Evolutionary conservation across 1,140 invertebrate species (phyloP), one percentile per base, ranked within the genome.

Genomic region (Diabrotica undecimpunctata): DNA sequence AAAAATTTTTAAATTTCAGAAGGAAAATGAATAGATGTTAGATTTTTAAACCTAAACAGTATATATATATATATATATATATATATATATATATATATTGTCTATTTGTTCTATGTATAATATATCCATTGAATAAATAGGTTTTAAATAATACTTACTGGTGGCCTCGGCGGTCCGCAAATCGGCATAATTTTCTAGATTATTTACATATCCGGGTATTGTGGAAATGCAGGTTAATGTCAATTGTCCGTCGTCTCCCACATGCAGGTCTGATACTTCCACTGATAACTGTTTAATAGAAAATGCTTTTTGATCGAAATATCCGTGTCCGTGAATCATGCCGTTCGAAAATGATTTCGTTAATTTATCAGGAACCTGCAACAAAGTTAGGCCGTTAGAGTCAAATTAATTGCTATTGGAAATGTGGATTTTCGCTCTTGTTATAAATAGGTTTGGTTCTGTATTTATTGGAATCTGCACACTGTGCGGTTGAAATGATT

Each of bases 181-280:
- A 76, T 91, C 88, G 25, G 88, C 88, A 71, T 86, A 90, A 41
- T 86, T 81, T 69, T 86, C 86, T 9, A 82, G 82, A 56, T 83
- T 76, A 14, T 80, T 84, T 3, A 85, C 81, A 58, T 87, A 88
- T 67, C 84, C 84, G 1, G 89, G 89, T 74, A 91, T 91, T 50
- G 89, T 90, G 60, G 88, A 84, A 54, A 88, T 79, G 70, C 89
- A 91, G 61, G 85, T 89, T 62, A 91, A 84, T 65, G 86, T 83
- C 54, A 90, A 81, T 55, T 82, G 81, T 51, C 88, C 86, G 73
- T 88, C 87, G n/a, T 83, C 82, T 59, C 81, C 83, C 36, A 85
- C 79, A 72, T 88, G 85, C 62, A 88, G 79, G 39, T 82, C 84
- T 0, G 84, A 84, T 64, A 90, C 82, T 61, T 89, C 84, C 68